These are phyloP conservation scores for Drosophila varians DNA, from an alignment of 1,140 invertebrate species.

Conservation along the genomic window DNA sequence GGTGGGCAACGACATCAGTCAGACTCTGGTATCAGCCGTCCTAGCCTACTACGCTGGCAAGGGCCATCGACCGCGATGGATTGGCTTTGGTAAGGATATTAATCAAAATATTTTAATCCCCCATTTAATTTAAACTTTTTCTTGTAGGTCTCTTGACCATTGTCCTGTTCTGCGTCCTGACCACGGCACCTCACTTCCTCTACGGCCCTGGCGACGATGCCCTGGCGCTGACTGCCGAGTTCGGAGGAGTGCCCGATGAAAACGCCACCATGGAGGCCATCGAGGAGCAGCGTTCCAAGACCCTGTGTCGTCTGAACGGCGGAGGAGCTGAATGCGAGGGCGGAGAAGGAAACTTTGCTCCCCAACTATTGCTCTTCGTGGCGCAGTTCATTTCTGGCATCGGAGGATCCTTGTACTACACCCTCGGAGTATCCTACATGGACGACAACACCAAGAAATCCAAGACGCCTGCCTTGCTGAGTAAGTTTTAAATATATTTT, in stretches of 20 bases:
- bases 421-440: constrained; percentile 89
- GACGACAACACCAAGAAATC: constrained; percentile 89
- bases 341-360: constrained; percentile 86
- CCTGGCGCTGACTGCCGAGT: constrained; percentile 87
- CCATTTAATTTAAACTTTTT: constrained; percentile 73
- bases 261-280: constrained; percentile 80
- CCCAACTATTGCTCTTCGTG: constrained; percentile 86
- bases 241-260: constrained; percentile 83
- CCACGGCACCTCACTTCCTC: constrained; percentile 89
- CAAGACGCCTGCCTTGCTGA: constrained; percentile 87
- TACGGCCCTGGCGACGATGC: constrained; percentile 90
- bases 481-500: constrained; percentile 80
- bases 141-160: constrained; percentile 87
- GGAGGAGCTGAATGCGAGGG: constrained; percentile 84
- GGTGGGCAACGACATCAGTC: constrained; percentile 86
- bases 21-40: constrained; percentile 62
- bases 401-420: constrained; percentile 87
- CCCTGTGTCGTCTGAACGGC: constrained; percentile 74
- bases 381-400: constrained; percentile 88
- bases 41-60: constrained; percentile 74
- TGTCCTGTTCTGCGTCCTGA: constrained; percentile 88
- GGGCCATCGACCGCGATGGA: constrained; percentile 74
- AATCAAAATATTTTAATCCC: constrained; percentile 84
- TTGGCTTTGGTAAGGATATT: constrained; percentile 66
- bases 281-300: constrained; percentile 80